Percentiles rank a stretch among this genome's conserved stretches.
phyloP scores from a whole-genome alignment of 1,140 invertebrate genomes.

The Hypsibius dujardini region DNA sequence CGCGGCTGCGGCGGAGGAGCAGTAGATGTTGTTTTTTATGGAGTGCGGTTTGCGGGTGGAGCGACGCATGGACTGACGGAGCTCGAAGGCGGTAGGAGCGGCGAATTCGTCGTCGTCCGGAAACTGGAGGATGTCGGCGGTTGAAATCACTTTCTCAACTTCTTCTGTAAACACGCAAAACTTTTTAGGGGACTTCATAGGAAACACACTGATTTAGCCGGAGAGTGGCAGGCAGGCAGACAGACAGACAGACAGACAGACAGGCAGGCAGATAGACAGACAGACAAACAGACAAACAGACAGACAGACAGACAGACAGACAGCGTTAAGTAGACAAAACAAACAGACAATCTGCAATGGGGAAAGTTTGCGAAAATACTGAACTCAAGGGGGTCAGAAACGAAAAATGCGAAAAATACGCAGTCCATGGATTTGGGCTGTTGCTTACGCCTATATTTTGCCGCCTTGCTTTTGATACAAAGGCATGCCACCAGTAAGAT shows the following conservation, averaged over 20 bases:
- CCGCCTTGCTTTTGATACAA: constrained; percentile 84
- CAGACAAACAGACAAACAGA: no score
- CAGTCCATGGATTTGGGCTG: no score
- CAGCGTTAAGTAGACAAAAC: no score
- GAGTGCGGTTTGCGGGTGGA: constrained; percentile 22
- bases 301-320: no score
- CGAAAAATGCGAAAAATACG: no score
- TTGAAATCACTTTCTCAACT: constrained; percentile 72
- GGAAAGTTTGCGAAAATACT: no score
- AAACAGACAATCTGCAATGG: no score
- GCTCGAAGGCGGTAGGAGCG: constrained; percentile 31
- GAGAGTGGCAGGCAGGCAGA: no score
- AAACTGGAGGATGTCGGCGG: constrained; percentile 36
- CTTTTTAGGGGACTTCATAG: background rate
- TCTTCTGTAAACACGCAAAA: constrained; percentile 47
- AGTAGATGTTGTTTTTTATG: background rate
- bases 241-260: no score
- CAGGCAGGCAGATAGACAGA: no score
- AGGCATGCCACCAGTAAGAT: constrained; percentile 78
- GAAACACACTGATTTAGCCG: no score
- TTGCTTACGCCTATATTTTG: constrained; percentile 82
- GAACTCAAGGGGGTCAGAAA: no score
- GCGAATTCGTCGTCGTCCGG: constrained; percentile 38
- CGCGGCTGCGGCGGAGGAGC: background rate
- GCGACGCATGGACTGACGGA: constrained; percentile 30